Evolutionary conservation across 2,797 vertebrate genomes (phyloP).

Genomic region (Liparis tanakae): DNA sequence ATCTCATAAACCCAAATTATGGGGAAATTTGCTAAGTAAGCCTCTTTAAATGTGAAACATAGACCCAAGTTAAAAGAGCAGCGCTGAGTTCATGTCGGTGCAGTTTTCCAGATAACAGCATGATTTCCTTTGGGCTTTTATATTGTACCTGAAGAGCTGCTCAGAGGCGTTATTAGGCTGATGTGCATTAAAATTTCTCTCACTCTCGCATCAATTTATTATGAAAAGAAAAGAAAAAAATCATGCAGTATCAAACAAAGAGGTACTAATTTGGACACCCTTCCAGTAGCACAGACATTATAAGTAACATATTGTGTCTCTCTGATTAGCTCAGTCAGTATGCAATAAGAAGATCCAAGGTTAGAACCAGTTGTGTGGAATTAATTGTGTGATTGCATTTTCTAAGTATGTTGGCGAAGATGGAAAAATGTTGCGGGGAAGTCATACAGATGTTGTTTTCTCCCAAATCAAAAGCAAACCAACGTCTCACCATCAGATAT

Average conservation of each 20-base stretch:
- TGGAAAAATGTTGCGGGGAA: too few relatives aligned
- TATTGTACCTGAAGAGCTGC: constrained; percentile 24
- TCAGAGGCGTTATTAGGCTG: constrained; percentile 29
- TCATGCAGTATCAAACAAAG: neutral
- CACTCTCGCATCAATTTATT: constrained; percentile 3
- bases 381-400: neutral
- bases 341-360: neutral
- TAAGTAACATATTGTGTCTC: neutral
- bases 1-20: constrained; percentile 21
- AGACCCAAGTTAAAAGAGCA: constrained; percentile 5
- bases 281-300: neutral
- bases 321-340: neutral
- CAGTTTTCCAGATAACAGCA: constrained; percentile 25
- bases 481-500: neutral
- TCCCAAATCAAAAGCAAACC: neutral
- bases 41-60: constrained; percentile 23
- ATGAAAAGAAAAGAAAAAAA: constrained; percentile 13
- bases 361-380: constrained; percentile 10
- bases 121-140: constrained; percentile 29
- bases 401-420: neutral
- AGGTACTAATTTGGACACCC: constrained; percentile 13
- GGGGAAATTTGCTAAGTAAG: constrained; percentile 30
- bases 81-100: constrained; percentile 16
- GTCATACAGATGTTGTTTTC: neutral
- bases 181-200: constrained; percentile 50